Evolutionary conservation across 2,113 vertebrate species (phyloP).

Genomic region (Pyrgilauda ruficollis): DNA sequence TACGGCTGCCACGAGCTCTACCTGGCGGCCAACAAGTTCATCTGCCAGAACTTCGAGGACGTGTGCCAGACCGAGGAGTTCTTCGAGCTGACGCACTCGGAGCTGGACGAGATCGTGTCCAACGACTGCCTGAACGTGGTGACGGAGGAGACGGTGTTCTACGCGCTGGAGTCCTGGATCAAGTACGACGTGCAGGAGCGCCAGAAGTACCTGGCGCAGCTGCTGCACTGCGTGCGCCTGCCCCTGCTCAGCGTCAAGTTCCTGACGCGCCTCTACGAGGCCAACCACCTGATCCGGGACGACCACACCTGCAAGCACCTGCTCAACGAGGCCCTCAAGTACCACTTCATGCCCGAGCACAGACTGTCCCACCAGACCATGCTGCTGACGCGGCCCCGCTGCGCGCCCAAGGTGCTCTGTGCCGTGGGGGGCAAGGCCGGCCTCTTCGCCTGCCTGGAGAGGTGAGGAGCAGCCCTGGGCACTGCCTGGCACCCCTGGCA

Average conservation of each 20-base stretch:
- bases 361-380: slow-evolving; percentile 94
- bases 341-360: slow-evolving; percentile 99
- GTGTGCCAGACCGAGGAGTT: slow-evolving; percentile 96
- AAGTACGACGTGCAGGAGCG: slow-evolving; percentile 93
- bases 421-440: slow-evolving; percentile 97
- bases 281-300: slow-evolving; percentile 96
- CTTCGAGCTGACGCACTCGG: slow-evolving; percentile 89
- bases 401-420: slow-evolving; percentile 94
- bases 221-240: slow-evolving; percentile 92
- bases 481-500: background rate
- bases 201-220: slow-evolving; percentile 91
- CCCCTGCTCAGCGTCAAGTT: slow-evolving; percentile 96
- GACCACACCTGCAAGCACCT: slow-evolving; percentile 96
- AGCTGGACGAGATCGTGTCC: slow-evolving; percentile 95
- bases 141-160: slow-evolving; percentile 93
- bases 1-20: slow-evolving; percentile 96
- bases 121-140: slow-evolving; percentile 96
- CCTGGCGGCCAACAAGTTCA: slow-evolving; percentile 91
- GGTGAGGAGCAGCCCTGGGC: slow-evolving; percentile 67
- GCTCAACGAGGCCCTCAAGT: slow-evolving; percentile 96
- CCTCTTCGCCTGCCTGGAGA: slow-evolving; percentile 94
- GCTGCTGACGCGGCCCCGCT: slow-evolving; percentile 88
- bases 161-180: slow-evolving; percentile 94
- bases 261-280: slow-evolving; percentile 94
- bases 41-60: slow-evolving; percentile 96